Conservation (phyloP, 2,113 vertebrate genomes). For the Choloepus hoffmanni region DNA sequence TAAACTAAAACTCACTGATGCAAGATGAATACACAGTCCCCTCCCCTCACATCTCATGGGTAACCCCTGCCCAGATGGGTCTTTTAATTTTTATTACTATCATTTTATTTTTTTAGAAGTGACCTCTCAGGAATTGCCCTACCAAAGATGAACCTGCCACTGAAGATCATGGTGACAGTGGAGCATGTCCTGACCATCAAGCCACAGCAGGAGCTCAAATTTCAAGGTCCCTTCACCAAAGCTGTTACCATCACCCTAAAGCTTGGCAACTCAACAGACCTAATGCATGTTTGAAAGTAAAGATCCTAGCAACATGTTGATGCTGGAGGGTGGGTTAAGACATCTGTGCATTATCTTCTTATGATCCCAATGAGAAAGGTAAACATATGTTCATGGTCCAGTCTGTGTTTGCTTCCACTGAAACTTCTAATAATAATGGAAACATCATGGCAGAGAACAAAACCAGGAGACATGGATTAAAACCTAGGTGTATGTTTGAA, state of each 20-base stretch:
- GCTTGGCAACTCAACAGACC: neutral
- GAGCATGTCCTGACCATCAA: neutral
- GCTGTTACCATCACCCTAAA: neutral
- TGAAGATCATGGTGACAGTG: neutral
- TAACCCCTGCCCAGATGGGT: neutral
- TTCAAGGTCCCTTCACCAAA: neutral
- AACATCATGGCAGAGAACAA: constrained; percentile 94
- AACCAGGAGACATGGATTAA: constrained; percentile 93
- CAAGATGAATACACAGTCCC: neutral
- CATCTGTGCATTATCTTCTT: constrained; percentile 85
- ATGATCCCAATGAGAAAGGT: constrained; percentile 93
- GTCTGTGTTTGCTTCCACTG: constrained; percentile 90
- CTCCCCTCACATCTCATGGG: neutral
- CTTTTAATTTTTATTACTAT: neutral
- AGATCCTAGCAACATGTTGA: neutral
- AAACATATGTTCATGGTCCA: constrained; percentile 96
- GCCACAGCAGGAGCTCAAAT: neutral
- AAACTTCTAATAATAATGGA: constrained; percentile 92
- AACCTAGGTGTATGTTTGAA: constrained; percentile 93
- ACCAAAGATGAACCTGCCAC: neutral
- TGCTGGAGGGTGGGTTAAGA: neutral
- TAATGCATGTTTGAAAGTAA: neutral
- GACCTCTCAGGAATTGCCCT: neutral
- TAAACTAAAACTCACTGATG: neutral
- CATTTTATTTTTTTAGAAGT: neutral